phyloP scores from a whole-genome alignment of 1,140 invertebrate species.

The Dendrolimus punctatus region DNA sequence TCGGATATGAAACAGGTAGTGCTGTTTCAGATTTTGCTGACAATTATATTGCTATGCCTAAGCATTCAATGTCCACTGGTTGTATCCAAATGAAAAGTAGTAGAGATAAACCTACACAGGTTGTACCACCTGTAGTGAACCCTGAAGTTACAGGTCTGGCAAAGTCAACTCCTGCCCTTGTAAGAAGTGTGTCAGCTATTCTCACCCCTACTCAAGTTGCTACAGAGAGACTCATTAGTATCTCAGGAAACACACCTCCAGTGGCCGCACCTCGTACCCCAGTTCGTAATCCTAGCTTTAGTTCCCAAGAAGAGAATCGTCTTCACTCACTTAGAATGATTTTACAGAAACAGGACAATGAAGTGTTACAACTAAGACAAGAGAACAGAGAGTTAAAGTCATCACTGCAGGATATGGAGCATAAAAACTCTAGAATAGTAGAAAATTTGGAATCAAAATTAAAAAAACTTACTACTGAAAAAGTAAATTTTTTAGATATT shows the following conservation, averaged over 20 bases:
- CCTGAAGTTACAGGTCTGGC: conserved; percentile 19
- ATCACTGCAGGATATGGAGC: conserved; percentile 41
- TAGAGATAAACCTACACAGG: conserved; percentile 54
- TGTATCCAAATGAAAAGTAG: conserved; percentile 23
- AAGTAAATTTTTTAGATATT: conserved; percentile 30
- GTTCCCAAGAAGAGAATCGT: conserved; percentile 38
- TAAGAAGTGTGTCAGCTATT: conserved; percentile 57
- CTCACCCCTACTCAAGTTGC: conserved; percentile 47
- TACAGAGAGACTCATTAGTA: conserved; percentile 50
- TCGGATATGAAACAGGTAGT: conserved; percentile 61
- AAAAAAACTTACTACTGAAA: conserved; percentile 49
- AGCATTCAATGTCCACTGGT: conserved; percentile 36
- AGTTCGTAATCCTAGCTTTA: conserved; percentile 22
- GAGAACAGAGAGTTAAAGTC: conserved; percentile 51
- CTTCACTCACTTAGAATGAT: conserved; percentile 45
- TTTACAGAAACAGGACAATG: conserved; percentile 57
- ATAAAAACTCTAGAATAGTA: conserved; percentile 27
- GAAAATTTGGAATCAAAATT: conserved; percentile 45
- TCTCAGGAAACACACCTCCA: conserved; percentile 47
- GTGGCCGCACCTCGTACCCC: conserved; percentile 45
- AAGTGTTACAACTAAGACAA: conserved; percentile 44
- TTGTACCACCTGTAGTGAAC: conserved; percentile 50
- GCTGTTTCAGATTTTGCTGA: conserved; percentile 40
- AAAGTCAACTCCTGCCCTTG: conserved; percentile 34
- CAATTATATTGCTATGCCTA: conserved; percentile 26